A percentile compares a stretch with the other conserved stretches of the same genome.
phyloP scores from a whole-genome alignment of 1,140 invertebrate species.

The Saxidomus purpurata region DNA sequence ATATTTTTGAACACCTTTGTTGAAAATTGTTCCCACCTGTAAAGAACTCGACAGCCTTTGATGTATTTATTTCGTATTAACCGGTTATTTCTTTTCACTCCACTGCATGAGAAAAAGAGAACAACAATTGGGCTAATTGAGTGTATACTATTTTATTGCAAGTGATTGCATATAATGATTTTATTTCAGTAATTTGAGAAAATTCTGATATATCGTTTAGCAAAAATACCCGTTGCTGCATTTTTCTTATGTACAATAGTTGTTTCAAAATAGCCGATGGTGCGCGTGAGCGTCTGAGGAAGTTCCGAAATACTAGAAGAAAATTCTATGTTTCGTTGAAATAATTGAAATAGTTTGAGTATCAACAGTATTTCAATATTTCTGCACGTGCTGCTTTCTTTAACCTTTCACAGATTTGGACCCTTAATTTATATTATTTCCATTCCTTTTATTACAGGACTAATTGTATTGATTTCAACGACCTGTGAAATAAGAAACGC shows the following conservation, averaged over 20 bases:
- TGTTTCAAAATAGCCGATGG: not conserved
- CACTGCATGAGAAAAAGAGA: not conserved
- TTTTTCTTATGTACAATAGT: not conserved
- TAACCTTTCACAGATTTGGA: no score
- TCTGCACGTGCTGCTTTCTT: not conserved
- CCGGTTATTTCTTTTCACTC: conserved; percentile 25
- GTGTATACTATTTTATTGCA: conserved; percentile 26
- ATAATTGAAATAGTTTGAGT: conserved; percentile 14
- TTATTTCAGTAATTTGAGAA: conserved; percentile 20
- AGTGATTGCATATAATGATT: conserved; percentile 34
- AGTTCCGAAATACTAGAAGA: not conserved
- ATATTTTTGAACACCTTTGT: conserved; percentile 41
- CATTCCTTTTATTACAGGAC: no score
- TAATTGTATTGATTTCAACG: no score
- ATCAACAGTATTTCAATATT: not conserved
- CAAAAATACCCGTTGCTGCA: conserved; percentile 8
- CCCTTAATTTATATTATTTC: no score
- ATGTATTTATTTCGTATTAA: conserved; percentile 18
- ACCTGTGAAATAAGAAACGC: no score
- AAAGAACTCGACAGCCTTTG: not conserved
- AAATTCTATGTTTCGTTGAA: not conserved
- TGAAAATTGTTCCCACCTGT: conserved; percentile 26
- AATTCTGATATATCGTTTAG: conserved; percentile 2
- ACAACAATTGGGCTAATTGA: not conserved
- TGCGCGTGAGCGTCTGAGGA: not conserved